These are phyloP conservation scores for Ophion slaviceki DNA, from an alignment of 2,888 invertebrate species.

Conservation along the genomic window DNA sequence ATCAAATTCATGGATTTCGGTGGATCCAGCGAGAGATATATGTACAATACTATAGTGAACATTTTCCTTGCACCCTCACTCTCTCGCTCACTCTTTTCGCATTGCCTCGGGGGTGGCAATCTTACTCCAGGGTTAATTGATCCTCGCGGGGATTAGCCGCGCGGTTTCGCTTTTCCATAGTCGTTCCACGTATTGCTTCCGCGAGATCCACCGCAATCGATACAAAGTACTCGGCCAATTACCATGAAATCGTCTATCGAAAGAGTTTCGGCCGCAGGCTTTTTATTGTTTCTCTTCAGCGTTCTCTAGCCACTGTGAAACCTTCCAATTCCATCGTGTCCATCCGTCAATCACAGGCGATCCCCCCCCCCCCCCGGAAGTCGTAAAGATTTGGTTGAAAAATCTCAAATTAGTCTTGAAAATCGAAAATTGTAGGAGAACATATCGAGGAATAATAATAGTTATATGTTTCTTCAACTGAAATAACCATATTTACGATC, in stretches of 20 bases:
- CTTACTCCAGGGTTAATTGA: slow-evolving; percentile 61
- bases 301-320: neutral
- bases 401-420: neutral
- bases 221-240: slow-evolving; percentile 31
- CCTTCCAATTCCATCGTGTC: neutral
- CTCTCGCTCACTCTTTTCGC: slow-evolving; percentile 20
- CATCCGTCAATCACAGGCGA: neutral
- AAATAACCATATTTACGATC: no score
- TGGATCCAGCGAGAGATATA: slow-evolving; percentile 43
- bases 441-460: neutral
- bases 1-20: slow-evolving; percentile 64
- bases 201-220: slow-evolving; percentile 26
- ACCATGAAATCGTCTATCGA: slow-evolving; percentile 19
- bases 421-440: no score
- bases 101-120: slow-evolving; percentile 39
- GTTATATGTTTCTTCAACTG: no score
- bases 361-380: neutral
- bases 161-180: slow-evolving; percentile 55
- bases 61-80: slow-evolving; percentile 39
- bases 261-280: neutral
- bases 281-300: neutral
- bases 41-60: slow-evolving; percentile 18
- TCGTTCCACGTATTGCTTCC: slow-evolving; percentile 13
- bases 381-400: neutral
- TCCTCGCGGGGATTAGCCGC: slow-evolving; percentile 60